A percentile compares a stretch with the other conserved stretches of the same genome.
phyloP scores from a whole-genome alignment of 2,888 invertebrate species.

The Ditula angustiorana region DNA sequence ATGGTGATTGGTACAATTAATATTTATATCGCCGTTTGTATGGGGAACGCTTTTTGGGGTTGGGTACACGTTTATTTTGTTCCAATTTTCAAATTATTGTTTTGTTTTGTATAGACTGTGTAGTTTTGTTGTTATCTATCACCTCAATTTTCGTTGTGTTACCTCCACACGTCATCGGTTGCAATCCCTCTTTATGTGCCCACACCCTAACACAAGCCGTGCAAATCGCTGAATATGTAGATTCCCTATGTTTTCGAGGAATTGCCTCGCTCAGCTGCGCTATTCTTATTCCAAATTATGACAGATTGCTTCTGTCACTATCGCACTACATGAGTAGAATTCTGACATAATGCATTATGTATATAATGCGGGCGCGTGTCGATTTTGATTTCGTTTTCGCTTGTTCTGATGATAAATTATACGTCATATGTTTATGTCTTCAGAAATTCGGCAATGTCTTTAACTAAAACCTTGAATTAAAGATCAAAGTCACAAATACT shows the following conservation, averaged over 20 bases:
- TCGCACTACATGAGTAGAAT: not conserved
- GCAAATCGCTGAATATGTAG: conserved; percentile 54
- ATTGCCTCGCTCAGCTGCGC: conserved; percentile 31
- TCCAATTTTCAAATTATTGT: too few species aligned
- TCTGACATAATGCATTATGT: conserved; percentile 10
- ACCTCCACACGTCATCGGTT: not conserved
- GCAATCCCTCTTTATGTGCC: not conserved
- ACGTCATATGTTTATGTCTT: too few species aligned
- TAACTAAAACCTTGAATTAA: too few species aligned
- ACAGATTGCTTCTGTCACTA: conserved; percentile 14
- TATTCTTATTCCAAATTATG: conserved; percentile 13
- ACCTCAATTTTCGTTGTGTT: too few species aligned
- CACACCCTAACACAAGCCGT: not conserved
- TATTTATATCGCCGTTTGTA: too few species aligned
- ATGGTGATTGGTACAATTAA: too few species aligned
- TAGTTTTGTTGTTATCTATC: too few species aligned
- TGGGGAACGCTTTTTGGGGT: too few species aligned
- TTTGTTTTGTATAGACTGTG: too few species aligned
- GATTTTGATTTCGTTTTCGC: not conserved
- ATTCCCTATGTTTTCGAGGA: conserved; percentile 49
- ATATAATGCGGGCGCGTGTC: not conserved
- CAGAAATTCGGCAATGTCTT: too few species aligned
- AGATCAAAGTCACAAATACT: too few species aligned
- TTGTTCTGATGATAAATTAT: not conserved
- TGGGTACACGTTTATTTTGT: too few species aligned